Conservation (phyloP, 1,140 invertebrate genomes). For the Diorhabda sublineata region DNA sequence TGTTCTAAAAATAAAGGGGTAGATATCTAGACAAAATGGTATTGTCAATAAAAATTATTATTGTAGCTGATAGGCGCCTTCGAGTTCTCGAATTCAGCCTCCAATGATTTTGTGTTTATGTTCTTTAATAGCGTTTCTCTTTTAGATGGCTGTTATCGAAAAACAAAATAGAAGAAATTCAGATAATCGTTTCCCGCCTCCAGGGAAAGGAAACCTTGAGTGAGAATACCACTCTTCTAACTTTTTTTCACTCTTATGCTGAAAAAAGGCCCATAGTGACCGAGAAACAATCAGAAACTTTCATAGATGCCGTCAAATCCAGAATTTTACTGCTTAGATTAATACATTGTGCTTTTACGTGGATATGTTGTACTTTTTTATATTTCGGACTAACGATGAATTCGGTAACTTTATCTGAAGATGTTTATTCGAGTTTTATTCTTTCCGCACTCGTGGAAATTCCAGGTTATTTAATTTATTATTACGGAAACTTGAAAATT, state of each 20-base stretch:
- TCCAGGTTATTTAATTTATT: conserved; percentile 53
- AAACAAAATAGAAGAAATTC: conserved; percentile 60
- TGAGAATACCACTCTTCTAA: too few relatives aligned
- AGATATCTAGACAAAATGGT: too few relatives aligned
- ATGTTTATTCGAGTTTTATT: conserved; percentile 53
- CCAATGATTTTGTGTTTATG: too few relatives aligned
- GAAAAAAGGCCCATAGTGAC: conserved; percentile 15
- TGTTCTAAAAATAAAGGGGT: too few relatives aligned
- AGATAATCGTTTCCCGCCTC: conserved; percentile 52
- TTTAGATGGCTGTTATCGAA: conserved; percentile 61
- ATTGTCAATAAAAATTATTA: too few relatives aligned
- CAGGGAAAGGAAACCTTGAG: too few relatives aligned
- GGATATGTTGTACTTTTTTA: conserved; percentile 50
- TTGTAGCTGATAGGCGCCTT: too few relatives aligned
- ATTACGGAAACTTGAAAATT: conserved; percentile 53
- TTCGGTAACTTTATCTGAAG: conserved; percentile 57
- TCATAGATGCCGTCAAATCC: conserved; percentile 8
- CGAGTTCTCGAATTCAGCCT: too few relatives aligned
- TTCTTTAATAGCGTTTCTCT: neutral
- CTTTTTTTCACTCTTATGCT: conserved; percentile 41
- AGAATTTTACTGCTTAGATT: conserved; percentile 23
- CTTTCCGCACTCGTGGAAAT: conserved; percentile 52
- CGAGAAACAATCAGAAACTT: conserved; percentile 5
- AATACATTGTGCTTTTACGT: conserved; percentile 24
- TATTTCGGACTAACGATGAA: conserved; percentile 64